Evolutionary conservation across 2,888 invertebrate genomes (phyloP).

Genomic region (Keiferia lycopersicella): DNA sequence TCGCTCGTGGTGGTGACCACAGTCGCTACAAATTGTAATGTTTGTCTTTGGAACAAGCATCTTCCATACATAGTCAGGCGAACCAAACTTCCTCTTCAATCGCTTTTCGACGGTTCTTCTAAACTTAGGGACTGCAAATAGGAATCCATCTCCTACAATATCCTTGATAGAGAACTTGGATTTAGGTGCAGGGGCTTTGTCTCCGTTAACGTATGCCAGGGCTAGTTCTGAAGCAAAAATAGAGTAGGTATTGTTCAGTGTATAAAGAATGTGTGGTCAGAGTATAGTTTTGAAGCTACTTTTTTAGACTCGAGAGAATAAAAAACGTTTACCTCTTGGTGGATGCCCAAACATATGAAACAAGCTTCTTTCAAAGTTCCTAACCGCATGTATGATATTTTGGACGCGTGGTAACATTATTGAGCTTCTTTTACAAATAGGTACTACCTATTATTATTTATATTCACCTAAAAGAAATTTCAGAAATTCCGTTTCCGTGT

Average conservation of each 20-base stretch:
- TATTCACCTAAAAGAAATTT: neutral
- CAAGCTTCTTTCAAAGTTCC: conserved; percentile 57
- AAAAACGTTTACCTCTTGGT: conserved; percentile 56
- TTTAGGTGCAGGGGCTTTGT: conserved; percentile 35
- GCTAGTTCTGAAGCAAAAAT: conserved; percentile 58
- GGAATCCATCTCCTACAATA: conserved; percentile 86
- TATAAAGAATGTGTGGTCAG: neutral
- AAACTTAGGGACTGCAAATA: conserved; percentile 91
- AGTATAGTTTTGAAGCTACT: neutral
- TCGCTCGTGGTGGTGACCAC: conserved; percentile 92
- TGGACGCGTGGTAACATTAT: conserved; percentile 58
- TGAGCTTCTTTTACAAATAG: neutral
- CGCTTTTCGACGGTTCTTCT: conserved; percentile 89
- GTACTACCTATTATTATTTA: neutral
- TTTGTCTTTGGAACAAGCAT: conserved; percentile 86
- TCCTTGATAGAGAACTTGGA: conserved; percentile 81
- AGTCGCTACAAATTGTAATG: conserved; percentile 88
- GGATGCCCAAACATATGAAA: conserved; percentile 61
- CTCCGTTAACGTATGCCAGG: conserved; percentile 55
- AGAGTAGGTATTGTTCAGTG: too few species aligned
- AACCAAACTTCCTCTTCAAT: conserved; percentile 86
- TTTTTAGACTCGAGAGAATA: neutral
- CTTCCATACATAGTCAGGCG: conserved; percentile 85
- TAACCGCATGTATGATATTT: conserved; percentile 51
- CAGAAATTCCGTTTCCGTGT: neutral